Evolutionary conservation across 2,797 vertebrate genomes (phyloP), one percentile per base, ranked within the genome.

Genomic region (Discoglossus pictus): DNA sequence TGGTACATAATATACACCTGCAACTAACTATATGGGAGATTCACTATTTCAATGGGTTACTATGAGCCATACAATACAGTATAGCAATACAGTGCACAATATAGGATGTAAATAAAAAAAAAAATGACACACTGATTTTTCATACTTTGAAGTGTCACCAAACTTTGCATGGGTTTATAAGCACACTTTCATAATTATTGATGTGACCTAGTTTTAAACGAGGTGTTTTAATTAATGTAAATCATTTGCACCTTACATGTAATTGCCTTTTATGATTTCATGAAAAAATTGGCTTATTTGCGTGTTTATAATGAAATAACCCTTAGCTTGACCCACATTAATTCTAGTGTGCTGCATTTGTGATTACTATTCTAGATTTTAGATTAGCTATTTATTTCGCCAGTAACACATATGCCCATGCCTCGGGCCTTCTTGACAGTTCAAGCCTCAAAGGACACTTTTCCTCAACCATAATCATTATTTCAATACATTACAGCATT

Each of bases 391-490:
- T 71, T 71, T 71, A 44, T 38, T 71, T 34, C 52, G 36, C 53
- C 53, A 64, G 53, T 51, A 71, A 64, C 25, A 64, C 52, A 51
- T 38, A 52, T 59, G 21, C 17, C 53, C 44, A 31, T 58, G 68
- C 68, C 61, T 55, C 13, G 7, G 68, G 61, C 61, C 53, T 58
- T 17, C 61, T 64, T 64, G 61, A 71, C 61, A 71, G 61, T 71
- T 71, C 68, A 71, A 27, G 61, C 52, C 68, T 42, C 68, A 64
- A 27, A 64, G 68, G 68, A 71, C 61, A 59, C 44, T 59, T 71
- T 71, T 71, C 25, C 68, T 71, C 61, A 58, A 64, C 61, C 68
- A 64, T 71, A 71, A 59, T 71, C 68, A 64, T 71, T 71, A 71
- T 71, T 71, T 64, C 68, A 59, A 64, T 71, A 71, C 53, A 71